These are phyloP conservation scores for Chitala chitala DNA, from an alignment of 2,113 vertebrate species.

Conservation along the genomic window DNA sequence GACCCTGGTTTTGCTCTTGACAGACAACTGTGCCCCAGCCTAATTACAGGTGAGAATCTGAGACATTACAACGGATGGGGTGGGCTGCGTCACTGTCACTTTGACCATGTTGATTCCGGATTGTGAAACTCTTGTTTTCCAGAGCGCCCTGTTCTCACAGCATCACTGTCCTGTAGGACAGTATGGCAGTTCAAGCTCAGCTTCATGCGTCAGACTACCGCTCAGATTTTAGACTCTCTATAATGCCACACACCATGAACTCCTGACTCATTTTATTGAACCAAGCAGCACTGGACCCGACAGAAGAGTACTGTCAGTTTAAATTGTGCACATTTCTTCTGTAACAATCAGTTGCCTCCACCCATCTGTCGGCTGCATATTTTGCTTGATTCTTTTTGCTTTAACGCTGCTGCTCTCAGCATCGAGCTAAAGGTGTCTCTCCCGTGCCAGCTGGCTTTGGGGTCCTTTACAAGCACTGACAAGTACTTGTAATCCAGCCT, in stretches of 20 bases:
- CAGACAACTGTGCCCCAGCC: slow-evolving; percentile 23
- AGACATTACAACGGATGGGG: neutral
- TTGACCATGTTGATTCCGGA: neutral
- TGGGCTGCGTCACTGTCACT: neutral
- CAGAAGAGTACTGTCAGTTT: no score
- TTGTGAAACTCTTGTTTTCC: neutral
- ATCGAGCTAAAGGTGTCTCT: neutral
- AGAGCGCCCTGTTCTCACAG: neutral
- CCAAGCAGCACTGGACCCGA: no score
- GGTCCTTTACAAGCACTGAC: neutral
- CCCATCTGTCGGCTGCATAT: neutral
- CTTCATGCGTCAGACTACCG: neutral
- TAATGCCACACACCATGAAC: neutral
- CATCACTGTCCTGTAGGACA: neutral
- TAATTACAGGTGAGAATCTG: slow-evolving; percentile 9
- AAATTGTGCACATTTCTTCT: neutral
- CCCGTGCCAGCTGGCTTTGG: neutral
- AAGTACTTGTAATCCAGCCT: slow-evolving; percentile 5
- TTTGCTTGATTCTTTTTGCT: neutral
- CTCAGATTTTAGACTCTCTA: neutral
- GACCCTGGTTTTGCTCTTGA: neutral
- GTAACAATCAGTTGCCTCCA: neutral
- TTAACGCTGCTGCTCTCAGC: neutral
- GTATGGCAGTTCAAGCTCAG: slow-evolving; percentile 11
- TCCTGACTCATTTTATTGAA: neutral